These are phyloP conservation scores for Synanthedon vespiformis DNA, from an alignment of 2,888 invertebrate species.

Conservation along the genomic window DNA sequence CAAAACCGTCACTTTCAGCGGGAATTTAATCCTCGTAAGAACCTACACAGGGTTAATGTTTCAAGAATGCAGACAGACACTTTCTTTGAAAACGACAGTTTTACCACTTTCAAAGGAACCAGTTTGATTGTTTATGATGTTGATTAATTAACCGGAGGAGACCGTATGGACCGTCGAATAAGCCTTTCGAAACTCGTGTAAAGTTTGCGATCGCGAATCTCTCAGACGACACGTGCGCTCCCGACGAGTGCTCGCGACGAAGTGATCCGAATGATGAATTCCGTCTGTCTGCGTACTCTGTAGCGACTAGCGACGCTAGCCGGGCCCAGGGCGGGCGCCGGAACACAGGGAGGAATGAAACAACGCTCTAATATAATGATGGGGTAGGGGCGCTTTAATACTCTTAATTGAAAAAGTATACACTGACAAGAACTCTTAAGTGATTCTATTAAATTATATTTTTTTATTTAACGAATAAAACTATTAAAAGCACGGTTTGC, in stretches of 20 bases:
- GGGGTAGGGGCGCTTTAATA: slow-evolving; percentile 69
- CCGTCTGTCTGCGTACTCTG: slow-evolving; percentile 16
- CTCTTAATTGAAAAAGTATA: slow-evolving; percentile 68
- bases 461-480: not conserved
- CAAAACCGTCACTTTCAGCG: slow-evolving; percentile 40
- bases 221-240: slow-evolving; percentile 23
- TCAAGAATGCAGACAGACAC: not conserved
- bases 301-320: not conserved
- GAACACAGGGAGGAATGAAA: slow-evolving; percentile 55
- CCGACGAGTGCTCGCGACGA: slow-evolving; percentile 38
- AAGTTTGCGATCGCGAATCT: slow-evolving; percentile 40
- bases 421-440: slow-evolving; percentile 58
- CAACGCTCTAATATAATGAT: slow-evolving; percentile 71
- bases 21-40: slow-evolving; percentile 1
- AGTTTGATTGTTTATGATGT: slow-evolving; percentile 20
- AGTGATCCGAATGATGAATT: slow-evolving; percentile 28
- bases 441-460: slow-evolving; percentile 35
- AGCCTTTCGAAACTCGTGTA: slow-evolving; percentile 39
- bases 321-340: slow-evolving; percentile 34
- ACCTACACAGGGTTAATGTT: not conserved
- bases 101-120: slow-evolving; percentile 9
- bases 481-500: too few relatives aligned
- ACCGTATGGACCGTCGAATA: slow-evolving; percentile 16
- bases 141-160: slow-evolving; percentile 18
- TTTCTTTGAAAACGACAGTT: slow-evolving; percentile 6